Evolutionary conservation across 1,140 invertebrate species (phyloP).

Genomic region (Oryctes rhinoceros): DNA sequence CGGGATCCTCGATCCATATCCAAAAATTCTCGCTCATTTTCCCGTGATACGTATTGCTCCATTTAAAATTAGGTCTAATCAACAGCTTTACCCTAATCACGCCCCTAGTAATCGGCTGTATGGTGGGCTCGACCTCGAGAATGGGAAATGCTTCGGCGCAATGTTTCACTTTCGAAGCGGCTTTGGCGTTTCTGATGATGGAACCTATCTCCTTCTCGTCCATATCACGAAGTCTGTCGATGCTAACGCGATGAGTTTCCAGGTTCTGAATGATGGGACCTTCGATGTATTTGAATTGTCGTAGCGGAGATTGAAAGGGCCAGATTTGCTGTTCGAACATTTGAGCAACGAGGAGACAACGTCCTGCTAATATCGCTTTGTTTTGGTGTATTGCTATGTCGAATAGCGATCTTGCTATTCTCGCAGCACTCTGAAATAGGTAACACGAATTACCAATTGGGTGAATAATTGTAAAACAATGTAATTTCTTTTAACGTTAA

Average conservation of each 20-base stretch:
- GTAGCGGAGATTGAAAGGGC: slow-evolving; percentile 85
- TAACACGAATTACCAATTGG: slow-evolving; percentile 28
- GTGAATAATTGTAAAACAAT: too few species aligned
- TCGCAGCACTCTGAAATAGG: slow-evolving; percentile 79
- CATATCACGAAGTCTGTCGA: slow-evolving; percentile 87
- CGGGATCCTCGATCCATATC: slow-evolving; percentile 98
- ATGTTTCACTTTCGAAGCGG: slow-evolving; percentile 81
- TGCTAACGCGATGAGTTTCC: slow-evolving; percentile 76
- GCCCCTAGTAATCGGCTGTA: slow-evolving; percentile 95
- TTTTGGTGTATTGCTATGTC: slow-evolving; percentile 91
- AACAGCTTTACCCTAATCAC: slow-evolving; percentile 88
- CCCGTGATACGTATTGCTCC: slow-evolving; percentile 92
- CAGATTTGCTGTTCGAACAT: slow-evolving; percentile 91
- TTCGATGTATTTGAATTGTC: slow-evolving; percentile 85
- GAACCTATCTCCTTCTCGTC: slow-evolving; percentile 84
- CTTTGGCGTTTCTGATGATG: slow-evolving; percentile 79
- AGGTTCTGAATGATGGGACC: slow-evolving; percentile 78
- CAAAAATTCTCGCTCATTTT: slow-evolving; percentile 86
- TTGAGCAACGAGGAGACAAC: slow-evolving; percentile 85
- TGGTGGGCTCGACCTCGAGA: slow-evolving; percentile 80
- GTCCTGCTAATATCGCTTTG: slow-evolving; percentile 86
- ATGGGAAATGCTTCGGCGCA: slow-evolving; percentile 87
- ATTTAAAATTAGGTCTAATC: slow-evolving; percentile 86
- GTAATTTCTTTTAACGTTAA: too few species aligned
- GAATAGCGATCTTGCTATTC: slow-evolving; percentile 92